Percentiles rank a stretch among this genome's conserved stretches.
Conservation (phyloP, 2,113 vertebrate genomes). For the Lathamus discolor region DNA sequence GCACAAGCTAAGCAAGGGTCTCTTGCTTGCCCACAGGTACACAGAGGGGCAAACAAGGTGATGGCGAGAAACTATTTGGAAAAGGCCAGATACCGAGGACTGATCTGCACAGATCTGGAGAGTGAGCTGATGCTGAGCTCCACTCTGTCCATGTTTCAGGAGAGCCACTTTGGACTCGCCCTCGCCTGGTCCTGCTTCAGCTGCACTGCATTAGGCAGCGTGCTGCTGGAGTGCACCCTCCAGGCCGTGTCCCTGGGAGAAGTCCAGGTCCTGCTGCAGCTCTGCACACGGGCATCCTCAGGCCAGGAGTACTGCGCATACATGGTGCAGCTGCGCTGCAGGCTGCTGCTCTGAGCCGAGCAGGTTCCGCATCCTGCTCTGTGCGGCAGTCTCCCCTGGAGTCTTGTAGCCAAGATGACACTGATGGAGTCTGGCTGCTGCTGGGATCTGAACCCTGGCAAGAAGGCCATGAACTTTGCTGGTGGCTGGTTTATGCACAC, state of each 20-base stretch:
- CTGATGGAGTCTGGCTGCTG: background rate
- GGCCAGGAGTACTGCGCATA: background rate
- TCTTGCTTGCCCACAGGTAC: background rate
- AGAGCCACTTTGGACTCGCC: background rate
- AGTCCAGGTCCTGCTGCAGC: background rate
- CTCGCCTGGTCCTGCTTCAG: background rate
- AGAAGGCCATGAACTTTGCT: background rate
- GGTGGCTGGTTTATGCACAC: background rate
- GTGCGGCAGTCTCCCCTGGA: background rate
- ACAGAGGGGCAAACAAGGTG: background rate
- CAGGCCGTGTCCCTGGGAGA: background rate
- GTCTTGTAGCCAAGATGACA: background rate
- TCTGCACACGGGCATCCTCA: background rate
- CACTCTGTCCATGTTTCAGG: background rate
- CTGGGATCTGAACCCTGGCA: background rate
- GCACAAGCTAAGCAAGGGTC: background rate
- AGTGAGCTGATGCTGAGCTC: background rate
- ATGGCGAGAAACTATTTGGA: background rate
- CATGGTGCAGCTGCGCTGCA: background rate
- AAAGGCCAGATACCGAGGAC: background rate
- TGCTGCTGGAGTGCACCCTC: background rate
- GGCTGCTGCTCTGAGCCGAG: background rate
- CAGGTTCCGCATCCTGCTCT: background rate
- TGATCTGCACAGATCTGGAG: fast-evolving
- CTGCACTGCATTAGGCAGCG: background rate